These are phyloP conservation scores for Uloborus plumipes DNA, from an alignment of 2,888 invertebrate genomes.

Conservation along the genomic window DNA sequence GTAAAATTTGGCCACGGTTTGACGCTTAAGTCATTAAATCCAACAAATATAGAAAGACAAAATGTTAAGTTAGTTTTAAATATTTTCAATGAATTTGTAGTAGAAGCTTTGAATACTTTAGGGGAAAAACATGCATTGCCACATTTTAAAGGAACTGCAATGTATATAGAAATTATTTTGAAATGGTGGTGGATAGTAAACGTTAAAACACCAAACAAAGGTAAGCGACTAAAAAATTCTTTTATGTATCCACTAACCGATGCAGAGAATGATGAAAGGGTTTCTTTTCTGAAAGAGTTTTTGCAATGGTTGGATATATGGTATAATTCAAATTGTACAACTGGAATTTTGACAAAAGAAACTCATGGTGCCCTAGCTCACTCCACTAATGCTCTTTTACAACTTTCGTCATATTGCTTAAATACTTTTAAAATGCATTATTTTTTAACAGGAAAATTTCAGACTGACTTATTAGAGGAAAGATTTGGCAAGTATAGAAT, in stretches of 20 bases:
- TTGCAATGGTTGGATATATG: constrained; percentile 3
- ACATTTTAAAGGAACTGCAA: constrained; percentile 4
- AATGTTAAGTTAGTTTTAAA: constrained; percentile 15
- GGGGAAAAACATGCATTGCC: background rate
- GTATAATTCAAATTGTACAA: background rate
- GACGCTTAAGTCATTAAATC: constrained; percentile 15
- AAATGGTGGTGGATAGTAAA: constrained; percentile 25
- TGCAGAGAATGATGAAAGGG: background rate
- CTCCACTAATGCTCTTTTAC: no score
- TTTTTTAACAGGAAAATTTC: background rate
- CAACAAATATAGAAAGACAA: constrained; percentile 14
- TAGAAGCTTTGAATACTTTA: background rate
- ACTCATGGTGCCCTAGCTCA: no score
- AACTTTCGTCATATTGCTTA: no score
- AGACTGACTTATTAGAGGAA: background rate
- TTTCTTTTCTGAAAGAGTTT: constrained; percentile 13
- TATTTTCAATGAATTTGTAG: constrained; percentile 4
- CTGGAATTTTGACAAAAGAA: background rate
- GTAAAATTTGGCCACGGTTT: constrained; percentile 13
- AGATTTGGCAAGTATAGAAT: constrained; percentile 7
- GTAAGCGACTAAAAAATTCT: background rate
- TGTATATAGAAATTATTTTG: constrained; percentile 5
- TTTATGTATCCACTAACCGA: background rate
- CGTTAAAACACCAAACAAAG: constrained; percentile 11
- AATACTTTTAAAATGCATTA: no score